Percentiles rank a stretch among this genome's conserved stretches.
Evolutionary conservation across 2,888 invertebrate species (phyloP).

Genomic region (Lithophane semibrunnea): DNA sequence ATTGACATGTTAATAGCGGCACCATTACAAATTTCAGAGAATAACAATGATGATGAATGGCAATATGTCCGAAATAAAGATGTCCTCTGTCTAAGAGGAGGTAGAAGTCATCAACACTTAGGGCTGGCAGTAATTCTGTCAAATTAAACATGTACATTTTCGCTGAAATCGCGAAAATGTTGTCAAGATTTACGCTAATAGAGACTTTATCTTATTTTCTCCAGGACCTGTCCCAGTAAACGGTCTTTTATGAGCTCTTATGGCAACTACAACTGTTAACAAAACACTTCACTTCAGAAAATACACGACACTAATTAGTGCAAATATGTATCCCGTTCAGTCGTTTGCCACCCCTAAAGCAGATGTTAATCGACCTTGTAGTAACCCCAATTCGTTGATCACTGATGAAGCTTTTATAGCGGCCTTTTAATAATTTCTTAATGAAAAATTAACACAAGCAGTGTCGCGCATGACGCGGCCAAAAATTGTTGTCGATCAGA

Average conservation of each 20-base stretch:
- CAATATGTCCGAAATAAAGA: conserved; percentile 80
- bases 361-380: conserved; percentile 79
- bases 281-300: conserved; percentile 7
- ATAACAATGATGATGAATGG: conserved; percentile 83
- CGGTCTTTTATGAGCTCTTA: background rate
- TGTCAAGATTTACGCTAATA: background rate
- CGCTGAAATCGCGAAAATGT: background rate
- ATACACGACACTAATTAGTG: conserved; percentile 53
- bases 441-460: conserved; percentile 84
- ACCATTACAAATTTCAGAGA: conserved; percentile 82
- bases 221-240: background rate
- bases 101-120: conserved; percentile 58
- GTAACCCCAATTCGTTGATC: conserved; percentile 84
- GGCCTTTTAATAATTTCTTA: conserved; percentile 83
- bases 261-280: background rate
- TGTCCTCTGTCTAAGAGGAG: conserved; percentile 72
- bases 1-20: conserved; percentile 70
- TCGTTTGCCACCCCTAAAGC: conserved; percentile 70
- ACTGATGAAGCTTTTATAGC: conserved; percentile 79
- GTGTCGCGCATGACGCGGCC: conserved; percentile 80
- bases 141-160: conserved; percentile 10
- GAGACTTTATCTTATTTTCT: background rate
- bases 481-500: conserved; percentile 71
- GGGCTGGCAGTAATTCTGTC: conserved; percentile 68
- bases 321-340: conserved; percentile 31